Evolutionary conservation across 2,797 vertebrate species (phyloP).

Genomic region (Clarias fuscus): DNA sequence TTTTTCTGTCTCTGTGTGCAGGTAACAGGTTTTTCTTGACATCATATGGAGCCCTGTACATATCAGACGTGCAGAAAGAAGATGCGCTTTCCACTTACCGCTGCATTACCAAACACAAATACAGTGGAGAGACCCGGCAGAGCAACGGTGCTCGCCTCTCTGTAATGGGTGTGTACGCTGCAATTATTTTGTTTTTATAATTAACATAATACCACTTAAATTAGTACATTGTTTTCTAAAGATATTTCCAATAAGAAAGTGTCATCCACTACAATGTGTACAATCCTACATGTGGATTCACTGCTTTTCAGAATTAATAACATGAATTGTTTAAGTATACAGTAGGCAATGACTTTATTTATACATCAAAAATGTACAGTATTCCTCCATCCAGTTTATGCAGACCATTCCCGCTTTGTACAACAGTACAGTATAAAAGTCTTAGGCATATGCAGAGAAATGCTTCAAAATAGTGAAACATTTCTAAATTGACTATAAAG

Average conservation of each 20-base stretch:
- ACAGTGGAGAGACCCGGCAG: constrained; percentile 96
- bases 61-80: constrained; percentile 98
- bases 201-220: neutral
- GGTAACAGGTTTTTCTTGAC: constrained; percentile 98
- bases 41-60: constrained; percentile 92
- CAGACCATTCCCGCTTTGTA: neutral
- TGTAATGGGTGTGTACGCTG: constrained; percentile 81
- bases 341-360: neutral
- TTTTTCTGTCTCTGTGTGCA: constrained; percentile 63
- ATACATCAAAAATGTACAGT: neutral
- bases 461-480: no score
- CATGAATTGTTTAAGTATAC: neutral
- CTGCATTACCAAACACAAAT: constrained; percentile 99
- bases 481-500: no score
- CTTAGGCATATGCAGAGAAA: neutral
- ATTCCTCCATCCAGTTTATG: neutral
- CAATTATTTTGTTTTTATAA: neutral
- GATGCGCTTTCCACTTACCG: constrained; percentile 98
- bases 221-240: neutral
- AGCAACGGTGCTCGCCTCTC: constrained; percentile 97
- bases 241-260: neutral
- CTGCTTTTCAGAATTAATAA: neutral
- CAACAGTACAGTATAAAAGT: neutral
- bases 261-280: no score
- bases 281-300: neutral